phyloP scores from a whole-genome alignment of 2,797 vertebrate species.

The Danio choprae region DNA sequence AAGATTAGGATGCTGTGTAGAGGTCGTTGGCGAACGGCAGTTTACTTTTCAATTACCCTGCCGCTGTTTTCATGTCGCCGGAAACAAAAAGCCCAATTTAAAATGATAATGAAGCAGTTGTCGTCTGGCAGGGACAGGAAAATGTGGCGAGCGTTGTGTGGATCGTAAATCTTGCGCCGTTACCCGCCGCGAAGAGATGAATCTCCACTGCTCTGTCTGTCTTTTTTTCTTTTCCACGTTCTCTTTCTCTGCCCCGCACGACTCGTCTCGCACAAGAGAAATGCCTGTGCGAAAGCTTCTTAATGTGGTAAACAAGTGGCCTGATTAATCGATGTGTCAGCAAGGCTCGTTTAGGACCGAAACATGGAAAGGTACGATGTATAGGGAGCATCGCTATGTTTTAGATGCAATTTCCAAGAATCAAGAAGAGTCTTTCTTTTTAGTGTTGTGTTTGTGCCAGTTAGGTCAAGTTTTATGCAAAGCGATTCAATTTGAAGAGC shows the following conservation, averaged over 20 bases:
- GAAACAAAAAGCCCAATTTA: constrained; percentile 78
- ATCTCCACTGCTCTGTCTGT: constrained; percentile 72
- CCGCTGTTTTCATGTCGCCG: constrained; percentile 60
- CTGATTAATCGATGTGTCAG: constrained; percentile 76
- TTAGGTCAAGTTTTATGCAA: neutral
- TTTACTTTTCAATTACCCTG: constrained; percentile 64
- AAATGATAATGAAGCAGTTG: constrained; percentile 81
- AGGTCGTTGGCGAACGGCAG: constrained; percentile 61
- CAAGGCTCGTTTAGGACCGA: constrained; percentile 69
- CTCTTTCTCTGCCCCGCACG: constrained; percentile 28
- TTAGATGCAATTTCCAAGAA: neutral
- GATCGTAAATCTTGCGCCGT: constrained; percentile 79
- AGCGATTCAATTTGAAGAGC: neutral
- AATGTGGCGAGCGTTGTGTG: constrained; percentile 68
- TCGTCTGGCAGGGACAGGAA: constrained; percentile 74
- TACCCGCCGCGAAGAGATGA: constrained; percentile 73
- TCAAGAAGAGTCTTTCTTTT: neutral
- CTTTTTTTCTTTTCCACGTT: constrained; percentile 61
- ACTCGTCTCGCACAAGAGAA: constrained; percentile 69
- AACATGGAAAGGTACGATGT: constrained; percentile 13
- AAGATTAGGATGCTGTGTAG: constrained; percentile 60
- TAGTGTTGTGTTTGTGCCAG: neutral
- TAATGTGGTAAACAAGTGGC: constrained; percentile 79
- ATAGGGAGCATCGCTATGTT: constrained; percentile 12
- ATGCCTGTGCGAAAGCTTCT: constrained; percentile 71